A percentile compares a stretch with the other conserved stretches of the same genome.
These are phyloP conservation scores for Aphaenogaster ashmeadi DNA, from an alignment of 1,140 invertebrate species.

Conservation along the genomic window DNA sequence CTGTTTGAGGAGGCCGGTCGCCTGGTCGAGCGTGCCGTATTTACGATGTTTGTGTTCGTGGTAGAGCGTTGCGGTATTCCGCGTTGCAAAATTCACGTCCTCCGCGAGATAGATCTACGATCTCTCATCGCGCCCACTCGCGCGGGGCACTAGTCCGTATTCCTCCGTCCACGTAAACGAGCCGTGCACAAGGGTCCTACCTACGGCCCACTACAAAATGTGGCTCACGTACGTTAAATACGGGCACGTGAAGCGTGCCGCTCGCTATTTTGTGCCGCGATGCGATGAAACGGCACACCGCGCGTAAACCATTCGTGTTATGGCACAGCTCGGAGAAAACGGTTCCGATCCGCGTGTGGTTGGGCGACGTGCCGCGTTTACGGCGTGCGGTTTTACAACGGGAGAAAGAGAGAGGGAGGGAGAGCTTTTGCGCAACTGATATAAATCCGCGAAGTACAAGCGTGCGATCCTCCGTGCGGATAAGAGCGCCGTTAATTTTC, in stretches of 20 bases:
- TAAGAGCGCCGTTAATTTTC: slow-evolving; percentile 55
- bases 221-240: slow-evolving; percentile 64
- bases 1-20: slow-evolving; percentile 34
- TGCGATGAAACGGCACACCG: not conserved
- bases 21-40: slow-evolving; percentile 26
- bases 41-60: not conserved
- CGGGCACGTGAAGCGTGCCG: slow-evolving; percentile 32
- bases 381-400: slow-evolving; percentile 11
- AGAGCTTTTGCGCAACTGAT: slow-evolving; percentile 51
- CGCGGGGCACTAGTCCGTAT: not conserved
- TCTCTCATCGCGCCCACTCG: slow-evolving; percentile 51
- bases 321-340: slow-evolving; percentile 22
- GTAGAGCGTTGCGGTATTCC: slow-evolving; percentile 7
- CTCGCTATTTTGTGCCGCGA: slow-evolving; percentile 52
- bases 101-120: slow-evolving; percentile 10
- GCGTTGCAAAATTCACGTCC: slow-evolving; percentile 64
- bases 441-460: slow-evolving; percentile 58
- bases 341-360: slow-evolving; percentile 43
- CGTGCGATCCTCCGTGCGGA: slow-evolving; percentile 36
- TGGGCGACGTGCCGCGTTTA: slow-evolving; percentile 62
- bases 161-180: slow-evolving; percentile 25
- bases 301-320: slow-evolving; percentile 42
- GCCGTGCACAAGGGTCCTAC: not conserved
- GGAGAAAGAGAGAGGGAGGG: slow-evolving; percentile 16
- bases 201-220: slow-evolving; percentile 34